Evolutionary conservation across 2,888 invertebrate genomes (phyloP), one percentile per base, ranked within the genome.

Genomic region (Apodemia hepburni): DNA sequence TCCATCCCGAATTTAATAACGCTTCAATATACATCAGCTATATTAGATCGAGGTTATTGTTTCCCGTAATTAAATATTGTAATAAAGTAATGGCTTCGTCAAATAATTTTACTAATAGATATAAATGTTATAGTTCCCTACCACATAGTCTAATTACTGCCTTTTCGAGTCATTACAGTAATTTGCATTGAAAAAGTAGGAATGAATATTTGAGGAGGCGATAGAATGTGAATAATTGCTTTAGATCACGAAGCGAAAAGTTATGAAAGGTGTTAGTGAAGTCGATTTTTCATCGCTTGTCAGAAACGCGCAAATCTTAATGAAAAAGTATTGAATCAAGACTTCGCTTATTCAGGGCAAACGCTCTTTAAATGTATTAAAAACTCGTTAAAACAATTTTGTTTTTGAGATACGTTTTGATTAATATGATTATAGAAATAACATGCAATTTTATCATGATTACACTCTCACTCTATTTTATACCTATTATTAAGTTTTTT

Each of bases 171-270:
- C 82, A 87, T 89, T 88, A 88, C 85, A 80, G 84, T 89, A 88
- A 88, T 91, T 87, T 89, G 87, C 83, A 79, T 47, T 47, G 85
- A 87, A 86, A 89, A 88, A 87, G 81, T 81, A 84, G 82, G 83
- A 88, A 90, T 90, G 91, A 89, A 91, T 89, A 88, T 91, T 90
- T 90, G 89, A 90, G 82, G 86, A 85, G 86, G 87, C 91, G 86
- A 89, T 90, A 87, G 87, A 86, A 85, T 79, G 75, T 90, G 91
- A 91, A 82, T 91, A 88, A 91, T 91, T 83, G 91, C 83, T 72
- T 78, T 75, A 88, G 87, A 90, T 89, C 91, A 91, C 91, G 91
- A 90, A 90, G 88, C 87, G 88, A 90, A 90, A 91, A 88, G 90
- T 90, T 90, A 90, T 90, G 89, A 90, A 90, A 90, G 88, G 88